Evolutionary conservation across 1,140 invertebrate genomes (phyloP), one percentile per base, ranked within the genome.

Genomic region (Linepithema humile): DNA sequence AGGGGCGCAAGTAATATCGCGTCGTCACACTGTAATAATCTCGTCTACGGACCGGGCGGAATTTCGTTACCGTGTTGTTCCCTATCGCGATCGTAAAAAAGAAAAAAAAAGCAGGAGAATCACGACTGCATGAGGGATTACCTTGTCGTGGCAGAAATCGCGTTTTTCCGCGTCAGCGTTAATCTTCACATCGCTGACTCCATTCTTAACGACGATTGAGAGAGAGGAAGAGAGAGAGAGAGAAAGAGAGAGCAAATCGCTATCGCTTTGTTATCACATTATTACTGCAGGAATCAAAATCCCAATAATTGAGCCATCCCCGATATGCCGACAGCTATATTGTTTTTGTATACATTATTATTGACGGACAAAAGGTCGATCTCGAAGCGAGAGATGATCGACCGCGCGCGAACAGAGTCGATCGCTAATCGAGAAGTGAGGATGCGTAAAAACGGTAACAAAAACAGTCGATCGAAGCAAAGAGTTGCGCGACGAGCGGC

Each of bases 11-110:
- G n/a, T 57, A 65, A 48, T 85, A 84, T 83, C 62, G 57, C 69
- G 62, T 69, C 70, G 60, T 59, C 57, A 29, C 17, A n/a, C 20
- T 50, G 57, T 65, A 83, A 87, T 86, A 83, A 84, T 87, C 72
- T 65, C 65, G 55, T 70, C 62, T 69, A 43, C 50, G 45, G 35
- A 5, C 40, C 35, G 50, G 50, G 20, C 45, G 59, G 38, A 70
- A 62, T 86, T 86, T 65, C 43, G 65, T 85, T 82, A 82, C 67
- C 84, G 55, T 48, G 48, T 53, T 12, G 48, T 43, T n/a, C 17
- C 17, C 10, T 50, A 38, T 50, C 23, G 35, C 48, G 55, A 60
- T 74, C 20, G 20, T 23, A 35, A 62, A 17, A n/a, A 38, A 78
- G 67, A 29, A 17, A 35, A 35, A 62, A 17, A n/a, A 38, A 78